Conservation (phyloP, 1,140 invertebrate species). For the Nomia melanderi region DNA sequence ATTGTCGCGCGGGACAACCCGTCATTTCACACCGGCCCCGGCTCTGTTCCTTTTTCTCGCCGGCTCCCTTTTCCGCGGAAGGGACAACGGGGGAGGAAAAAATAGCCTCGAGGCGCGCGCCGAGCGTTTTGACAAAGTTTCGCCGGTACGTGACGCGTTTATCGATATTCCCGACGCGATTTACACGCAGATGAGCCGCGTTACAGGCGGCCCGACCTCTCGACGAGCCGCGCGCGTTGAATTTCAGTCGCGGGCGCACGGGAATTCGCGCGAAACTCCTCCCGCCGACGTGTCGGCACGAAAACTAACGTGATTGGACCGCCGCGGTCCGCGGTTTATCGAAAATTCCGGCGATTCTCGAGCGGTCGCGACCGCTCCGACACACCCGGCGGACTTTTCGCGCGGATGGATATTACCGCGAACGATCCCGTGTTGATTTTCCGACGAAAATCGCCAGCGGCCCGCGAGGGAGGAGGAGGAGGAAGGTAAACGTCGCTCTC, state of each 20-base stretch:
- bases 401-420: background rate
- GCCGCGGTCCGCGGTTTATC: background rate
- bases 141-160: constrained; percentile 23
- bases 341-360: background rate
- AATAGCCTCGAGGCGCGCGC: no score
- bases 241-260: background rate
- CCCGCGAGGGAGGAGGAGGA: background rate
- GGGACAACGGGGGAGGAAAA: background rate
- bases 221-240: background rate
- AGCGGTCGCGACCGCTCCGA: background rate
- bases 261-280: background rate
- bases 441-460: background rate
- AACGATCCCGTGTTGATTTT: background rate
- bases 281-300: background rate
- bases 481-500: background rate
- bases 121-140: background rate
- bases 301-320: background rate
- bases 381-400: background rate
- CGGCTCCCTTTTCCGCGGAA: background rate
- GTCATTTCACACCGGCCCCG: background rate
- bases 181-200: background rate
- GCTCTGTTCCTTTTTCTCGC: background rate
- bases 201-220: background rate
- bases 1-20: constrained; percentile 25
- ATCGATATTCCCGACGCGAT: constrained; percentile 18